Evolutionary conservation across 2,797 vertebrate species (phyloP).

Genomic region (Brachymystax lenok): DNA sequence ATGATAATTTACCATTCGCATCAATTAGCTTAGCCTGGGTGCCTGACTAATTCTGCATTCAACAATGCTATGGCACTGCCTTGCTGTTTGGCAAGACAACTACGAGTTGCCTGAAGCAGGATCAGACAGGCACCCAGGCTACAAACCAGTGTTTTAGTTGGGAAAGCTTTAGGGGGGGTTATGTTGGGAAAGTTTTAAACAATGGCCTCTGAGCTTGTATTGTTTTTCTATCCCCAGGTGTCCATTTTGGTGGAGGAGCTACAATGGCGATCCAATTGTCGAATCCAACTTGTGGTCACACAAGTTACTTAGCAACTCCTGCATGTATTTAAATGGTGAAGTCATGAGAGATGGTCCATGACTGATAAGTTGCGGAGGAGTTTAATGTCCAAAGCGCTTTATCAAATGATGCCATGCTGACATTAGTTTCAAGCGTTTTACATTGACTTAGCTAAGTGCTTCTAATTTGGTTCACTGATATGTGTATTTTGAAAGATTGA

Average conservation of each 20-base stretch:
- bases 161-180: neutral
- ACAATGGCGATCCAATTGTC: neutral
- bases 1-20: neutral
- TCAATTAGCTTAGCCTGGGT: neutral
- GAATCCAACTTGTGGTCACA: neutral
- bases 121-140: neutral
- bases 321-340: neutral
- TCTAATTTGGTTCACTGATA: too few relatives aligned
- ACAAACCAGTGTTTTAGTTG: neutral
- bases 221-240: slow-evolving; percentile 79
- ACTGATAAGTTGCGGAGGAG: neutral
- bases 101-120: neutral
- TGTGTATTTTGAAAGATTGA: neutral
- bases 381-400: neutral
- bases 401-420: neutral
- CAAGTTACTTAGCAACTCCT: slow-evolving; percentile 16
- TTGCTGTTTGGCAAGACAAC: neutral
- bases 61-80: neutral
- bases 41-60: neutral
- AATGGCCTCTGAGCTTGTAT: slow-evolving; percentile 10
- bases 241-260: slow-evolving; percentile 90
- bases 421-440: neutral
- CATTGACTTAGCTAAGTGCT: neutral
- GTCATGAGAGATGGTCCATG: neutral
- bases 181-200: neutral